These are phyloP conservation scores for Agriopis marginaria DNA, from an alignment of 2,888 invertebrate genomes.

Conservation along the genomic window DNA sequence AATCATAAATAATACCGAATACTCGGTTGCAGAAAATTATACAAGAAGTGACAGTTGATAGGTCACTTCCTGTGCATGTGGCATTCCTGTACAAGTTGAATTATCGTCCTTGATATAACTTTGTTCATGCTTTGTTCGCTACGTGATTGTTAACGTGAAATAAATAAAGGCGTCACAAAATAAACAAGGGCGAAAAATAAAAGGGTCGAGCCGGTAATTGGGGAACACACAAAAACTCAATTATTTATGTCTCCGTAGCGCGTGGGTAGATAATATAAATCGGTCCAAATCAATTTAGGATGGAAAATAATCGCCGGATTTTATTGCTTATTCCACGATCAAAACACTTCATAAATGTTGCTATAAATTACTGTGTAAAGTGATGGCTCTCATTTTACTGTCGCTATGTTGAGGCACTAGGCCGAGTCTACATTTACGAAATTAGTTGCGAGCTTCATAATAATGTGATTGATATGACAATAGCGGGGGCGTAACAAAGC, in stretches of 20 bases:
- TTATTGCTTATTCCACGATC: slow-evolving; percentile 60
- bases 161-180: slow-evolving; percentile 32
- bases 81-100: neutral
- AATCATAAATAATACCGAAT: neutral
- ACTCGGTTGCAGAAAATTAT: neutral
- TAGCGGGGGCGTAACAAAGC: slow-evolving; percentile 7
- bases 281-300: slow-evolving; percentile 67
- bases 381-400: slow-evolving; percentile 61
- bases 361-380: slow-evolving; percentile 67
- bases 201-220: slow-evolving; percentile 60
- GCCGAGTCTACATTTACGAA: slow-evolving; percentile 14
- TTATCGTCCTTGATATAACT: slow-evolving; percentile 17
- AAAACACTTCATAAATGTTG: slow-evolving; percentile 70
- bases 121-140: slow-evolving; percentile 16
- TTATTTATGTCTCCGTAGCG: slow-evolving; percentile 60
- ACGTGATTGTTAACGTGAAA: slow-evolving; percentile 35
- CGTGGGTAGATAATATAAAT: slow-evolving; percentile 63
- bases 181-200: slow-evolving; percentile 39
- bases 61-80: neutral
- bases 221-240: slow-evolving; percentile 65
- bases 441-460: slow-evolving; percentile 14
- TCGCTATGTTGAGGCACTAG: slow-evolving; percentile 31
- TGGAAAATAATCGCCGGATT: slow-evolving; percentile 66
- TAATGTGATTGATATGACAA: slow-evolving; percentile 15
- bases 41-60: slow-evolving; percentile 4